Conservation (phyloP, 2,113 vertebrate species). For the Hydrolagus affinis region DNA sequence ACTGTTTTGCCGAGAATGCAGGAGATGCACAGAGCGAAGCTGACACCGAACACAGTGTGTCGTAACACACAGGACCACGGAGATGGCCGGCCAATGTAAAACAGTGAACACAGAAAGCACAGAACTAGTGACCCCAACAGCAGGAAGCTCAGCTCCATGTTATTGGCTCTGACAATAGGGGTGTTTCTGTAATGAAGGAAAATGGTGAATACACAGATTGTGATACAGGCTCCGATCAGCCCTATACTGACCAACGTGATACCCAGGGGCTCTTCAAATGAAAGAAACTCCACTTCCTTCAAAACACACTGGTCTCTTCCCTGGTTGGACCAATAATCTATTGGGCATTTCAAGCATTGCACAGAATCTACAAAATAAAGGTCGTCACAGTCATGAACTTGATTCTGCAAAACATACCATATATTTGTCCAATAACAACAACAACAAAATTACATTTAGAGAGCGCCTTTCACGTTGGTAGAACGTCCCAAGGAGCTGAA, state of each 20-base stretch:
- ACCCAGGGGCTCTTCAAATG: conserved; percentile 25
- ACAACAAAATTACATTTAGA: too few relatives aligned
- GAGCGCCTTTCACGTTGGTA: too few relatives aligned
- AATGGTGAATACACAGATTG: conserved; percentile 1
- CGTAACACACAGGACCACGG: conserved; percentile 31
- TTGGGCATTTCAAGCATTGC: conserved; percentile 28
- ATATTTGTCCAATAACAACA: too few relatives aligned
- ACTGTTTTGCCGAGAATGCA: conserved; percentile 33
- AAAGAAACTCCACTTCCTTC: conserved; percentile 30
- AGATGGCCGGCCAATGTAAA: conserved; percentile 32
- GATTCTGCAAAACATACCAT: too few relatives aligned
- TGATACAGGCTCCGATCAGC: conserved; percentile 14
- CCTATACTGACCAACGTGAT: conserved; percentile 25
- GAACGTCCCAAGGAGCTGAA: too few relatives aligned
- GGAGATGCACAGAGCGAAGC: conserved; percentile 32
- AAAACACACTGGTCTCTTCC: conserved; percentile 20
- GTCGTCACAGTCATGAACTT: neutral
- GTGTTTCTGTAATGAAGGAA: conserved; percentile 33
- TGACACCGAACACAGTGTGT: conserved; percentile 31
- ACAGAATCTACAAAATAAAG: conserved; percentile 30
- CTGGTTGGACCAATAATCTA: conserved; percentile 32
- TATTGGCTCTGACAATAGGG: conserved; percentile 32
- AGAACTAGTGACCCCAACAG: conserved; percentile 25
- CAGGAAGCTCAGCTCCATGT: conserved; percentile 32
- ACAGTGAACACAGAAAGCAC: conserved; percentile 31